Base-by-base conservation (phyloP, 2,113 vertebrate species). In the Thunnus thynnus region DNA sequence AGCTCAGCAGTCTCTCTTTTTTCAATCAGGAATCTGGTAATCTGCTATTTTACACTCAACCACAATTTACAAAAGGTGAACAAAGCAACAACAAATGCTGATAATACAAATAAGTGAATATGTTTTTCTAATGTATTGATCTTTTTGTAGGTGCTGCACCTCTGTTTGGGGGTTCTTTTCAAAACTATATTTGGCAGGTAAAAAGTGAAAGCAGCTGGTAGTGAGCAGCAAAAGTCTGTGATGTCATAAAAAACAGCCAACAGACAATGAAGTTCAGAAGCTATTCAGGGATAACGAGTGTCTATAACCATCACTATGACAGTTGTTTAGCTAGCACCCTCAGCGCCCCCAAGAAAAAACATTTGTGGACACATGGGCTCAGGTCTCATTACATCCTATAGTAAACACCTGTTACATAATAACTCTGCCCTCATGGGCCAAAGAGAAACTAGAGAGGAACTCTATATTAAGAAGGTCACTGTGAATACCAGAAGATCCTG, bases 331-430 rank as follows among this genome's bases (percentile, higher is more conserved):
- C 63, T 11, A 13, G 41, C 47, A 73, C 50, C 65, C 20, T 48
- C 47, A 51, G 55, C 0, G 14, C 3, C 61, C 20, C 20, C 60
- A 44, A 46, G 77, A 57, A 69, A 63, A 86, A 48, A 76, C 63
- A 65, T 52, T 32, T 55, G 79, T 46, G 65, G 69, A 56, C 72
- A 52, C 41, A 55, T 36, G 48, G 63, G 52, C 46, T 55, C 54
- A 48, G 78, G 47, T 90, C 84, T 0, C 4, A 72, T 90, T 86
- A 82, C 85, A 62, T 41, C 74, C 72, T 81, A 85, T 89, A 86
- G 87, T 89, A 92, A 88, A 90, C 87, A 89, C 83, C 63, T 65
- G 77, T 86, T 89, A 74, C 48, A 57, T 85, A 83, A 86, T 76
- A 78, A 83, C 64, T 1, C 48, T 52, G 44, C 12, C 46, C 55